Base-by-base conservation (phyloP, 2,113 vertebrate genomes). In the Myanophis thanlyinensis region DNA sequence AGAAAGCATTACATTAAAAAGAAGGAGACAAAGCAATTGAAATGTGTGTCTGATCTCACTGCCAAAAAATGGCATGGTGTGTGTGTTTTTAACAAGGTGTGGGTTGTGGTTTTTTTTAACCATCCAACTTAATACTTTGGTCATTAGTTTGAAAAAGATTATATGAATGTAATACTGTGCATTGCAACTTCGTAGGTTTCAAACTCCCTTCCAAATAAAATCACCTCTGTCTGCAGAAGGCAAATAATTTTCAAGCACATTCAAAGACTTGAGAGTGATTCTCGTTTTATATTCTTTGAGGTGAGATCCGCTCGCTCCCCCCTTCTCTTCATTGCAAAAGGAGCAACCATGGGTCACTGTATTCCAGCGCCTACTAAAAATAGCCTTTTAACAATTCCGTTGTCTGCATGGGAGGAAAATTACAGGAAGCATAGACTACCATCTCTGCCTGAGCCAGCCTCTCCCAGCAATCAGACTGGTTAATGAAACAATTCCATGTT, bases 401-500 rank as follows among this genome's bases (percentile, higher is more conserved):
- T 94, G 95, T 93, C 93, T 96, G 89, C 96, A 54, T 93, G 92
- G 94, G 94, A 97, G 95, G 87, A 96, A 92, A 94, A 97, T 95
- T 94, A 93, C 90, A 95, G 94, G 91, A 95, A 97, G 88, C 95
- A 94, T 94, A 96, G 96, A 97, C 93, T 92, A 56, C 59, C 47
- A 90, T 89, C 95, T 95, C 94, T 91, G 93, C 86, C 53, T 15
- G 92, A 96, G 90, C 91, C 96, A 92, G 92, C 59, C 94, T 95
- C 87, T 40, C 93, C 62, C 15, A 93, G 89, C 92, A 94, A 95
- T 92, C 54, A 95, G 94, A 90, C 92, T 51, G 92, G 93, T 94
- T 95, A 96, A 96, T 94, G 93, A 97, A 96, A 95, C 95, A 97
- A 96, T 96, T 96, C 96, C 94, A 94, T 94, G 96, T 92, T 95